Evolutionary conservation across 2,113 vertebrate genomes (phyloP).

Genomic region (Periophthalmus modestus): DNA sequence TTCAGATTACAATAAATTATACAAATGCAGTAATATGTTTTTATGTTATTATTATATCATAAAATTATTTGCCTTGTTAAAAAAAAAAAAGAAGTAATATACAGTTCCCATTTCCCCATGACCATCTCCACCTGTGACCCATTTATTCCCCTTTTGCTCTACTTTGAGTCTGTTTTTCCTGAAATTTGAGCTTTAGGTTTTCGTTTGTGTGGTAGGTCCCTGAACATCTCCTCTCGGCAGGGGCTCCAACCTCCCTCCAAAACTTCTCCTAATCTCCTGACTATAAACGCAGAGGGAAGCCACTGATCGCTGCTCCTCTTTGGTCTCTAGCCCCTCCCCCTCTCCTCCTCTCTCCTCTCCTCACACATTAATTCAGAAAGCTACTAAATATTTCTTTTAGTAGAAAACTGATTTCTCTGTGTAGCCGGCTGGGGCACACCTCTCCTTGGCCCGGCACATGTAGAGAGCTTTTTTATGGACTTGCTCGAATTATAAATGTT

Average conservation of each 20-base stretch:
- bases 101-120: neutral
- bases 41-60: no score
- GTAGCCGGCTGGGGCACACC: constrained; percentile 39
- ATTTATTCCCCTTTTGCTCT: neutral
- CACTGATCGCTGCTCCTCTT: constrained; percentile 31
- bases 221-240: constrained; percentile 35
- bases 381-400: constrained; percentile 72
- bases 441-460: constrained; percentile 58
- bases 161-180: constrained; percentile 10
- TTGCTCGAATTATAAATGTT: constrained; percentile 71
- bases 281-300: constrained; percentile 11
- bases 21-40: no score
- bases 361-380: constrained; percentile 63
- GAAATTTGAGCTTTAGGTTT: neutral
- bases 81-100: neutral
- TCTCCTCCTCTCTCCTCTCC: constrained; percentile 31
- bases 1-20: no score
- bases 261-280: constrained; percentile 34
- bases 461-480: constrained; percentile 72
- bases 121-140: neutral
- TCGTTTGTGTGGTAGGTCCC: neutral
- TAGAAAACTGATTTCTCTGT: constrained; percentile 54
- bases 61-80: neutral
- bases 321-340: constrained; percentile 34
- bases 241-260: constrained; percentile 36